phyloP scores from a whole-genome alignment of 2,888 invertebrate species.

The Microctonus brassicae region DNA sequence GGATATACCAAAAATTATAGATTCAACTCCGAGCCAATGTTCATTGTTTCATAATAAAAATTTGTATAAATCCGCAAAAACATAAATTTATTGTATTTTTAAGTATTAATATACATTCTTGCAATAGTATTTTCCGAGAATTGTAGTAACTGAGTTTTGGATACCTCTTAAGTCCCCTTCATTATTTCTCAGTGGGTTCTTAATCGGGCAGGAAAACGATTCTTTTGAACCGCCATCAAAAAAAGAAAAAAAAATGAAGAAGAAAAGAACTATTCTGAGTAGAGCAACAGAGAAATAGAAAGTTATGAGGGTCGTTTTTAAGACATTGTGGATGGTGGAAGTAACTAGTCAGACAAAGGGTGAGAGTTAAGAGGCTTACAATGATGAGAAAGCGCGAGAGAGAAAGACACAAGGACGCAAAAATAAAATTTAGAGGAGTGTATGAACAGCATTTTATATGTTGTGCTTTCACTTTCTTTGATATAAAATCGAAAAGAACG shows the following conservation, averaged over 20 bases:
- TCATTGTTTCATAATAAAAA: too few relatives aligned
- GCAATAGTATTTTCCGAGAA: too few relatives aligned
- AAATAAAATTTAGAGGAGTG: too few relatives aligned
- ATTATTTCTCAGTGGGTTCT: not conserved
- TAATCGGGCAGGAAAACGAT: slow-evolving; percentile 20
- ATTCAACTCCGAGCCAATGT: too few relatives aligned
- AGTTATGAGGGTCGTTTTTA: slow-evolving; percentile 30
- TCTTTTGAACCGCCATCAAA: slow-evolving; percentile 16
- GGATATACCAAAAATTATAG: too few relatives aligned
- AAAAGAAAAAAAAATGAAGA: slow-evolving; percentile 13
- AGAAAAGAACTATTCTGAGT: slow-evolving; percentile 15
- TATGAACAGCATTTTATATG: too few relatives aligned
- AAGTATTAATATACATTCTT: too few relatives aligned
- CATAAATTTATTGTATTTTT: too few relatives aligned
- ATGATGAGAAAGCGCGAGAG: slow-evolving; percentile 34
- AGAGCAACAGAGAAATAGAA: slow-evolving; percentile 23
- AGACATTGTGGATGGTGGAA: slow-evolving; percentile 7
- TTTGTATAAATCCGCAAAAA: too few relatives aligned
- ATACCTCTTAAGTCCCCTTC: not conserved
- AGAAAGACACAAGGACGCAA: not conserved
- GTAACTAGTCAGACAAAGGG: slow-evolving; percentile 17
- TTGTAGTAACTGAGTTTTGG: not conserved
- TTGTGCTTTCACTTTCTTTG: too few relatives aligned
- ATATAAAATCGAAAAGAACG: too few relatives aligned
- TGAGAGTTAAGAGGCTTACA: slow-evolving; percentile 42